Evolutionary conservation across 2,113 vertebrate genomes (phyloP).

Genomic region (Nesoenas mayeri): DNA sequence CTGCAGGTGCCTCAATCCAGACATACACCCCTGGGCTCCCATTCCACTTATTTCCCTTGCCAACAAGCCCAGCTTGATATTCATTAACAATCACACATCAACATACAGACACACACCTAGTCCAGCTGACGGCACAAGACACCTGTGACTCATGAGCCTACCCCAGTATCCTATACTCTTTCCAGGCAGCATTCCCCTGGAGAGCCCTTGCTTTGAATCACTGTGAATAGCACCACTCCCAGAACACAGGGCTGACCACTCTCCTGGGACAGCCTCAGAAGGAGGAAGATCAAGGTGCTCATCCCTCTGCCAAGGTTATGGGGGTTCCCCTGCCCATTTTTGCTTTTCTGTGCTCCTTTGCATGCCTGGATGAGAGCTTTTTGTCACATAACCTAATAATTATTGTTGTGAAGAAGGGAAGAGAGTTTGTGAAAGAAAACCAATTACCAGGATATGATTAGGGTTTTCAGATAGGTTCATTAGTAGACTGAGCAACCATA

Average conservation of each 20-base stretch:
- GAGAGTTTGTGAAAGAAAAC: not conserved
- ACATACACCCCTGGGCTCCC: not conserved
- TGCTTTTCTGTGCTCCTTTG: not conserved
- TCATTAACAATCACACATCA: not conserved
- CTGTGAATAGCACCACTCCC: fast-evolving
- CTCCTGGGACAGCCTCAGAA: not conserved
- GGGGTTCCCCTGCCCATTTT: not conserved
- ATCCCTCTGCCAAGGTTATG: not conserved
- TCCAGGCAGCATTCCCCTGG: not conserved
- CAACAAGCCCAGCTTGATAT: not conserved
- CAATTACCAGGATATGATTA: not conserved
- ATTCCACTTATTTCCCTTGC: not conserved
- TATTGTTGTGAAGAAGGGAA: not conserved
- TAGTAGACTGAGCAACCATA: not conserved
- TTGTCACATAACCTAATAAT: not conserved
- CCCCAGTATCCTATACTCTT: fast-evolving
- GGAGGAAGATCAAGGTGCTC: not conserved
- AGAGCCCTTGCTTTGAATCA: not conserved
- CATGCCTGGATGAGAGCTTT: not conserved
- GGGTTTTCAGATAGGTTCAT: not conserved
- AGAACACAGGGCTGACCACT: not conserved
- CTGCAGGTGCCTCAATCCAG: not conserved
- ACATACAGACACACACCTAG: not conserved
- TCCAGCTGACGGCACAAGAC: not conserved
- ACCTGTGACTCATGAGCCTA: not conserved